phyloP scores from a whole-genome alignment of 2,797 vertebrate species.

The Hylomyscus alleni region DNA sequence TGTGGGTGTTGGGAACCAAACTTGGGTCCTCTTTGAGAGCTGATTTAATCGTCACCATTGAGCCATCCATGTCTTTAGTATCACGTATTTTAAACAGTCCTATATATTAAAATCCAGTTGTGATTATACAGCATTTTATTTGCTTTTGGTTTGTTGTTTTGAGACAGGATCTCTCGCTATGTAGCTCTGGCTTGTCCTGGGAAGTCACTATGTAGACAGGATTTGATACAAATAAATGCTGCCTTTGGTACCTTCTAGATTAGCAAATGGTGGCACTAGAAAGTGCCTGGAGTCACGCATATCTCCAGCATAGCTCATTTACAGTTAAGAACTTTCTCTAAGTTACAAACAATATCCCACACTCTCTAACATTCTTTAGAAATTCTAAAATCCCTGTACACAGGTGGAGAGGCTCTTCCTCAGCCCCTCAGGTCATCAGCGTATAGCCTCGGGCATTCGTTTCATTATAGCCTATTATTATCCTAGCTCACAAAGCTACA shows the following conservation, averaged over 20 bases:
- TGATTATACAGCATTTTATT: background rate
- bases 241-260: background rate
- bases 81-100: background rate
- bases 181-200: background rate
- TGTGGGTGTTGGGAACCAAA: background rate
- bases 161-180: background rate
- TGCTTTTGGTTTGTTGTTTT: background rate
- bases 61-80: background rate
- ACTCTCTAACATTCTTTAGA: background rate
- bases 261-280: background rate
- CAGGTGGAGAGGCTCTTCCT: background rate
- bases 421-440: constrained; percentile 42
- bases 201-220: background rate
- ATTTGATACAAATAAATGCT: background rate
- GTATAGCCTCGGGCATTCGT: constrained; percentile 18
- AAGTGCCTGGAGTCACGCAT: background rate
- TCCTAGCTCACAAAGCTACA: background rate
- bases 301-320: background rate
- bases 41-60: accelerated
- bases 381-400: background rate
- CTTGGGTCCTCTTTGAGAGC: background rate
- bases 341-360: background rate
- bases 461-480: constrained; percentile 31
- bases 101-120: background rate
- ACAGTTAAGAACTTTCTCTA: background rate